phyloP scores from a whole-genome alignment of 2,888 invertebrate genomes.

The Tethea ocularis region DNA sequence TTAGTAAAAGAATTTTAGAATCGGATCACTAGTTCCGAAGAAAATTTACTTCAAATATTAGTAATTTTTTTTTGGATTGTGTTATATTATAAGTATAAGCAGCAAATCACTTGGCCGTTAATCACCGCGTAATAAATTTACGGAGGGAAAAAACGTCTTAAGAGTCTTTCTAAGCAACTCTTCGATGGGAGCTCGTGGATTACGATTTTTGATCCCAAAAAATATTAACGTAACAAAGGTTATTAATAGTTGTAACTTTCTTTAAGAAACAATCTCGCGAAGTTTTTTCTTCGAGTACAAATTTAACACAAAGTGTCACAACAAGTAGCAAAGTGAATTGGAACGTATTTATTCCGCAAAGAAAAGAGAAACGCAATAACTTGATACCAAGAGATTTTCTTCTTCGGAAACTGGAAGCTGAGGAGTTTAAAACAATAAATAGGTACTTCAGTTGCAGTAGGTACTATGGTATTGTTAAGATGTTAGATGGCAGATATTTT shows the following conservation, averaged over 20 bases:
- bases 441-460: neutral
- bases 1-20: too few relatives aligned
- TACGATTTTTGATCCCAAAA: neutral
- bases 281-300: neutral
- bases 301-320: conserved; percentile 1
- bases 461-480: neutral
- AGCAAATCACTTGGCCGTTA: too few relatives aligned
- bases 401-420: conserved; percentile 7
- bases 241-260: neutral
- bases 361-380: neutral
- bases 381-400: conserved; percentile 7
- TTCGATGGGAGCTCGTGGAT: too few relatives aligned
- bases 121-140: too few relatives aligned
- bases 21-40: too few relatives aligned
- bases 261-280: neutral
- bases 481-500: neutral
- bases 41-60: too few relatives aligned
- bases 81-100: too few relatives aligned
- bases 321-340: neutral
- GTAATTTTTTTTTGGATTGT: too few relatives aligned
- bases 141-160: too few relatives aligned
- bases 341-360: neutral
- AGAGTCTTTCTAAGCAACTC: too few relatives aligned
- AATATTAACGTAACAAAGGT: neutral
- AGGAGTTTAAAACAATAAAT: conserved; percentile 11